These are phyloP conservation scores for Xenus cinereus DNA, from an alignment of 2,113 vertebrate genomes.

Conservation along the genomic window DNA sequence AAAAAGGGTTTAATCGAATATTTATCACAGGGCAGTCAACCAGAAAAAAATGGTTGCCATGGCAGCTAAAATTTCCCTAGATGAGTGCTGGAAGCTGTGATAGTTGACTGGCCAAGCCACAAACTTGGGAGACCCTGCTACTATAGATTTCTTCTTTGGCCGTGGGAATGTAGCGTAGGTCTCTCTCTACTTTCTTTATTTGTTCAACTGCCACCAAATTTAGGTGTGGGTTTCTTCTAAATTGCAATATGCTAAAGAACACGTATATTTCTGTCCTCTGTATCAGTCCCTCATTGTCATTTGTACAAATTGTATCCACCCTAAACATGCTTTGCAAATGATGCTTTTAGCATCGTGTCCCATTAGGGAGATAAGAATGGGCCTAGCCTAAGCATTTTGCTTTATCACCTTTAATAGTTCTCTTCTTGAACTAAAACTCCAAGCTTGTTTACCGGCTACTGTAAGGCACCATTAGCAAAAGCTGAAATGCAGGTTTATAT, in stretches of 20 bases:
- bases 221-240: background rate
- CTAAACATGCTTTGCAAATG: background rate
- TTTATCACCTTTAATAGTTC: background rate
- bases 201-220: background rate
- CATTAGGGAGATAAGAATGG: background rate
- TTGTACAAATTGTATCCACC: background rate
- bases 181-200: background rate
- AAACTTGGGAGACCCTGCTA: background rate
- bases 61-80: background rate
- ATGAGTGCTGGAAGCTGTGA: background rate
- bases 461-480: background rate
- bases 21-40: background rate
- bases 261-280: background rate
- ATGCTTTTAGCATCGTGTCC: background rate
- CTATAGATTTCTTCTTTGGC: background rate
- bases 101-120: background rate
- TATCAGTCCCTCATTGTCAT: background rate
- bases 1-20: background rate
- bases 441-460: background rate
- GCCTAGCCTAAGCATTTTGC: background rate
- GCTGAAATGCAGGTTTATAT: background rate
- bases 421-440: background rate
- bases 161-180: rapidly evolving
- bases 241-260: background rate
- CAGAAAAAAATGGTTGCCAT: conserved; percentile 16